Percentiles rank a stretch among this genome's conserved stretches.
Evolutionary conservation across 2,888 invertebrate genomes (phyloP).

Genomic region (Dynastes tityus): DNA sequence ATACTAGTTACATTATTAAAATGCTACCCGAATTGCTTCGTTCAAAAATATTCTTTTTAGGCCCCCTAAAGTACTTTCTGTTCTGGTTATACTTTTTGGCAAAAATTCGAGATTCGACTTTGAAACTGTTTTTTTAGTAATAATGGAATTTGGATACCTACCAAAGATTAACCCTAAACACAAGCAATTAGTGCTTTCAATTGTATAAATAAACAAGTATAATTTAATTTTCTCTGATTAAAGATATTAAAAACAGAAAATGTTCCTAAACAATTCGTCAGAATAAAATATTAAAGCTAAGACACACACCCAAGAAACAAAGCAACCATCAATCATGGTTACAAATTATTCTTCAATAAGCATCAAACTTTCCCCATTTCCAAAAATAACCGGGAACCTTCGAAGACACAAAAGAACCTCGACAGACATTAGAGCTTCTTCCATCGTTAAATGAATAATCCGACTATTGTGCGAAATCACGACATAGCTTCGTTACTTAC

Average conservation of each 20-base stretch:
- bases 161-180: too few relatives aligned
- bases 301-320: not conserved
- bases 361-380: not conserved
- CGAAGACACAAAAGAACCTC: not conserved
- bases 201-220: too few relatives aligned
- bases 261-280: not conserved
- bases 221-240: too few relatives aligned
- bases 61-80: too few relatives aligned
- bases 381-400: not conserved
- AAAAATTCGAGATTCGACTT: too few relatives aligned
- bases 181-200: too few relatives aligned
- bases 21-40: too few relatives aligned
- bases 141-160: too few relatives aligned
- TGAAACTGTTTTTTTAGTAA: too few relatives aligned
- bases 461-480: constrained; percentile 54
- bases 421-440: not conserved
- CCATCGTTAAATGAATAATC: constrained; percentile 36
- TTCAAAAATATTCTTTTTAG: too few relatives aligned
- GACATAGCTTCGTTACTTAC: constrained; percentile 51
- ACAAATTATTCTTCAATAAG: not conserved
- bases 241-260: not conserved
- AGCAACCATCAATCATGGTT: not conserved
- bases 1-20: too few relatives aligned
- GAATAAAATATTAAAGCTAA: not conserved
- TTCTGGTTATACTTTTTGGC: too few relatives aligned